These are phyloP conservation scores for Latrodectus elegans DNA, from an alignment of 2,888 invertebrate species.

Conservation along the genomic window DNA sequence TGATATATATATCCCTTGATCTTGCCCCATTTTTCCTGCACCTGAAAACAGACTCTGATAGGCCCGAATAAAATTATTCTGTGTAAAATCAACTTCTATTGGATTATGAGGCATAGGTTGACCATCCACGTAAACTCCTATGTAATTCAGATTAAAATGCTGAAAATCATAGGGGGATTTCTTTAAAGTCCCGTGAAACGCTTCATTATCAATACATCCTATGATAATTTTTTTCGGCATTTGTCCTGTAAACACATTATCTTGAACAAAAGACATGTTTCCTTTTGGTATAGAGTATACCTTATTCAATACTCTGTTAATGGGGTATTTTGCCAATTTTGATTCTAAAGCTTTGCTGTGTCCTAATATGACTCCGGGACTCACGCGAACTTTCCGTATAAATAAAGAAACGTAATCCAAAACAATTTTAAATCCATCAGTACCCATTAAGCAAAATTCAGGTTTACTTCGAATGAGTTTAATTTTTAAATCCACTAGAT, in stretches of 20 bases:
- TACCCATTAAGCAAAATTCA: slow-evolving; percentile 47
- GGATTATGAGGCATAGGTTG: slow-evolving; percentile 31
- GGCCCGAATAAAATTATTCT: slow-evolving; percentile 54
- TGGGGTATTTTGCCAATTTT: slow-evolving; percentile 29
- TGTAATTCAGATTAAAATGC: slow-evolving; percentile 19
- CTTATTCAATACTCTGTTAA: slow-evolving; percentile 27
- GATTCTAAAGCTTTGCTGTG: slow-evolving; percentile 22
- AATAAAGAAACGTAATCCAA: slow-evolving; percentile 70
- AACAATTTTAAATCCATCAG: slow-evolving; percentile 59
- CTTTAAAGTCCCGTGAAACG: not conserved
- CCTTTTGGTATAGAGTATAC: slow-evolving; percentile 25
- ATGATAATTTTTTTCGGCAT: slow-evolving; percentile 70
- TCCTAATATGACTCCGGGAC: slow-evolving; percentile 71
- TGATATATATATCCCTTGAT: slow-evolving; percentile 24
- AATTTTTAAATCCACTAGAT: slow-evolving; percentile 42
- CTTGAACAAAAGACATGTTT: slow-evolving; percentile 72
- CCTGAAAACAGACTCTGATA: slow-evolving; percentile 72
- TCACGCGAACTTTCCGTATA: slow-evolving; percentile 70
- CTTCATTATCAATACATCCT: slow-evolving; percentile 16
- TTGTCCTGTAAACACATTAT: slow-evolving; percentile 73
- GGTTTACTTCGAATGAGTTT: slow-evolving; percentile 50
- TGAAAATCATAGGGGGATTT: slow-evolving; percentile 20
- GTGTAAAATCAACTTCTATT: slow-evolving; percentile 14
- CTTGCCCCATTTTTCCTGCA: slow-evolving; percentile 60
- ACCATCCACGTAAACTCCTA: slow-evolving; percentile 33